Base-by-base conservation (phyloP, 2,888 invertebrate genomes). In the Thereva nobilitata region DNA sequence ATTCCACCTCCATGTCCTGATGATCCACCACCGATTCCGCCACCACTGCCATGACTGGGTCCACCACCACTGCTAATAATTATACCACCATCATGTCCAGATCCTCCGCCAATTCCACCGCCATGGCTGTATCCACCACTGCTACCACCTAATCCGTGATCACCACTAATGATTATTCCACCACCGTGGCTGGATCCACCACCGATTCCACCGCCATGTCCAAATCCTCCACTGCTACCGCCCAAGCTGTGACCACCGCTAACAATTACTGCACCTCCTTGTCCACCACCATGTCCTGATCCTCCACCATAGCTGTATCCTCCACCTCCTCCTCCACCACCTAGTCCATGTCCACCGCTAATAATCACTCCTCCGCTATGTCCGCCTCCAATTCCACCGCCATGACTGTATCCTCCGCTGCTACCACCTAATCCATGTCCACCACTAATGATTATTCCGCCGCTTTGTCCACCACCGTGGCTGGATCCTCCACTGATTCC, bases 61-160 rank as follows among this genome's bases (percentile, higher is more conserved):
- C 66, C 66, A 12, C 49, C 49, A 6, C 57, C 57, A 9, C 10
- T 23, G n/a, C 49, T 38, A 3, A 47, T 49, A 34, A 47, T 49
- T 9, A 47, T 12, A 23, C 61, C 50, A 2, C 41, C 56, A 23
- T 35, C 50, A 23, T 23, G 50, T 5, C 50, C 23, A 1, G 7
- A n/a, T 10, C 34, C 52, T 50, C 34, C 41, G 40, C 49, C 61
- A 7, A 12, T 6, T 6, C 47, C 47, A 47, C 47, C 47, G 2
- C 47, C 47, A 12, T 6, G 1, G 23, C 23, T 23, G 23, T 23
- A 23, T 12, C 23, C 23, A 23, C 23, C 23, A 23, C 23, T 23
- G 23, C 47, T 23, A 12, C 47, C 47, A 3, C 47, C 9, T 6
- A 23, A 23, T 23, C 23, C 23, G 23, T 23, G 23, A 23, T 23